Evolutionary conservation across 2,888 invertebrate genomes (phyloP).

Genomic region (Laothoe populi): DNA sequence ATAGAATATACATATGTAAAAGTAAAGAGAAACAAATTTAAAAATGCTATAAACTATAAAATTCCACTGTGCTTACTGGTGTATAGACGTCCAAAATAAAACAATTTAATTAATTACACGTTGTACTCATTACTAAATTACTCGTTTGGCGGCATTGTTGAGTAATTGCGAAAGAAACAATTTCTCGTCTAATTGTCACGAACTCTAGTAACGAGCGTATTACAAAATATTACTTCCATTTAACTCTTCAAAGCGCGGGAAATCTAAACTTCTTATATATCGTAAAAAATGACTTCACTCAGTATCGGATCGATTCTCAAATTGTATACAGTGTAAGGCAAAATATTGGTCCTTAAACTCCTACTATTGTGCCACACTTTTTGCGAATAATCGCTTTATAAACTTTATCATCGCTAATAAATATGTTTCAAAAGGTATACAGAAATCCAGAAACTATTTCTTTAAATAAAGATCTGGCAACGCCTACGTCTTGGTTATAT

Average conservation of each 20-base stretch:
- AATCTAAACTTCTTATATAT: background rate
- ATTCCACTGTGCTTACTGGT: background rate
- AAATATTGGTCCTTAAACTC: no score
- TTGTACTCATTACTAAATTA: constrained; percentile 24
- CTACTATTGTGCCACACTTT: no score
- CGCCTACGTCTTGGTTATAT: no score
- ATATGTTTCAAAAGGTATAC: no score
- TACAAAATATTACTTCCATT: no score
- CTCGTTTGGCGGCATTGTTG: constrained; percentile 21
- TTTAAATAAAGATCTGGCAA: no score
- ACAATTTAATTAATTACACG: constrained; percentile 28
- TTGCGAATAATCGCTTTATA: no score
- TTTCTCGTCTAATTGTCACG: background rate
- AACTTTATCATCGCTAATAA: no score
- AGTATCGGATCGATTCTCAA: no score
- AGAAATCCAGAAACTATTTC: no score
- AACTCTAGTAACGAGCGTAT: background rate
- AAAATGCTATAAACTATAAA: background rate
- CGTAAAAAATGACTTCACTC: no score
- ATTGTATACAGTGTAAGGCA: no score
- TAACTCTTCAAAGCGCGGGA: background rate
- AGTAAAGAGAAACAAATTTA: background rate
- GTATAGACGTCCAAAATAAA: constrained; percentile 19
- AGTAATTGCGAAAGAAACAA: constrained; percentile 28
- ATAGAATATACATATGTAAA: background rate